Conservation (phyloP, 2,797 vertebrate species). For the Sebastes vulpes region DNA sequence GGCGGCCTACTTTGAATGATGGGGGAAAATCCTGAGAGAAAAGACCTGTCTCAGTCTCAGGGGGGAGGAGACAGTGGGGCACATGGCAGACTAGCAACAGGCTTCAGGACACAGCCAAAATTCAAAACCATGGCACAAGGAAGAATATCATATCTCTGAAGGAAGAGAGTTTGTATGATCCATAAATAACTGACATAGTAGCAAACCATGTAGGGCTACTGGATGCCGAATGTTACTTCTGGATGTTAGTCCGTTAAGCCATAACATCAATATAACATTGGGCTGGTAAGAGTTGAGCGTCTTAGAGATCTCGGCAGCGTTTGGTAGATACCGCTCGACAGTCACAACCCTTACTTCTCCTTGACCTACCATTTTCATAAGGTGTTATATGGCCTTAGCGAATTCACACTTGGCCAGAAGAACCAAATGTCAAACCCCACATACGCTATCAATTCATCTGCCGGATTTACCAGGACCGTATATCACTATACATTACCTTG, state of each 20-base stretch:
- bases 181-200: neutral
- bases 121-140: neutral
- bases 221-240: no score
- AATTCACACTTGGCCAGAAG: neutral
- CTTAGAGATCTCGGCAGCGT: neutral
- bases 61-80: neutral
- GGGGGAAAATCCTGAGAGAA: neutral
- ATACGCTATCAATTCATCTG: neutral
- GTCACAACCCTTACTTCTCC: neutral
- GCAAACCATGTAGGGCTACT: neutral
- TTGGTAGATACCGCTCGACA: neutral
- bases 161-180: neutral
- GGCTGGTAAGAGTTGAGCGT: neutral
- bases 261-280: neutral
- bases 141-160: neutral
- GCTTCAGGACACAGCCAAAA: neutral
- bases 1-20: neutral
- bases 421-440: neutral
- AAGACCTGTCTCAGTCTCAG: neutral
- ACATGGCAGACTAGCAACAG: neutral
- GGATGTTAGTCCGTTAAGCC: neutral
- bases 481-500: conserved; percentile 11
- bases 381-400: neutral
- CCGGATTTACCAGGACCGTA: neutral
- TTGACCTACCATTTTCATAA: neutral